Evolutionary conservation across 2,113 vertebrate species (phyloP).

Genomic region (Phylloscopus trochilus): DNA sequence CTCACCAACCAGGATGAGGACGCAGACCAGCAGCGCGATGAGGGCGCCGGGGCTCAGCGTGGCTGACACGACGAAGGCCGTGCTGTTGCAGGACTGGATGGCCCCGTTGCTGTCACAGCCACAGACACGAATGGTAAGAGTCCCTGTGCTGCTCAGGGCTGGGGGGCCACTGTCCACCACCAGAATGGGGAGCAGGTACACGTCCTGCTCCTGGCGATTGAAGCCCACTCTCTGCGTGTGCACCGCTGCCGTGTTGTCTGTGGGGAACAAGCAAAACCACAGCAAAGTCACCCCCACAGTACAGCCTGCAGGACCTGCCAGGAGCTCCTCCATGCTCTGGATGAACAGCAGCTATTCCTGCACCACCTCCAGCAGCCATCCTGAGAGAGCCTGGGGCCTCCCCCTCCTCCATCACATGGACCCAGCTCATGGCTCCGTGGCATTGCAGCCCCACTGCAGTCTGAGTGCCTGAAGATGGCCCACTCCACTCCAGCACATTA

Average conservation of each 20-base stretch:
- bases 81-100: constrained; percentile 95
- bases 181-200: constrained; percentile 92
- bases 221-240: constrained; percentile 88
- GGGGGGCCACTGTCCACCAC: constrained; percentile 93
- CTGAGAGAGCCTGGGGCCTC: not conserved
- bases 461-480: fast-evolving
- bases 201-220: constrained; percentile 93
- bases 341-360: not conserved
- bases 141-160: constrained; percentile 93
- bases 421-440: not conserved
- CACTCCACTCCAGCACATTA: fast-evolving
- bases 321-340: not conserved
- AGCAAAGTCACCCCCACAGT: not conserved
- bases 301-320: not conserved
- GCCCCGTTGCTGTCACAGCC: constrained; percentile 87
- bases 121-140: constrained; percentile 92
- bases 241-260: constrained; percentile 93
- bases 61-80: constrained; percentile 85
- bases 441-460: not conserved
- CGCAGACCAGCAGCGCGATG: constrained; percentile 91
- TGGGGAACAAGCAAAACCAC: not conserved
- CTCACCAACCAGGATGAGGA: constrained; percentile 97
- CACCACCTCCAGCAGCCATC: not conserved
- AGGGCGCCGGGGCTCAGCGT: constrained; percentile 93
- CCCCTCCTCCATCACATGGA: not conserved